Percentiles rank a stretch among this genome's conserved stretches.
Evolutionary conservation across 2,888 invertebrate species (phyloP).

Genomic region (Tenthredo livida): DNA sequence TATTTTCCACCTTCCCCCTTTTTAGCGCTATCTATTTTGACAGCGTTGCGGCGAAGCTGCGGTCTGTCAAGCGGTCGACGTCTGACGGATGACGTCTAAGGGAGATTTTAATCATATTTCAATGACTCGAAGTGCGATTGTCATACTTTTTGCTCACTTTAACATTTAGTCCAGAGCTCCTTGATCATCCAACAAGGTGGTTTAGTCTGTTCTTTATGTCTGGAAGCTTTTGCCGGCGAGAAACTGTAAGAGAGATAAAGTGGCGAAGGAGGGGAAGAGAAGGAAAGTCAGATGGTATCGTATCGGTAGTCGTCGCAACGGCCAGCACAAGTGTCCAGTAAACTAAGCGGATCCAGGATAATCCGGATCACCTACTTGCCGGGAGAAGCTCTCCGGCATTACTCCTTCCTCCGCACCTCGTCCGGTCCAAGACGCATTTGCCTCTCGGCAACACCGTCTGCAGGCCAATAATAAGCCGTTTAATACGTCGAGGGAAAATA

Average conservation of each 20-base stretch:
- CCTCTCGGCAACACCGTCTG: constrained; percentile 68
- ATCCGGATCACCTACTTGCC: constrained; percentile 77
- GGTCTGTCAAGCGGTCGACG: constrained; percentile 70
- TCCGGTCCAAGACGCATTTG: constrained; percentile 72
- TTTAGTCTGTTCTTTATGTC: not conserved
- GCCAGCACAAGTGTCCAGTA: constrained; percentile 75
- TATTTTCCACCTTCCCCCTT: constrained; percentile 33
- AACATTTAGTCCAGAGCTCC: not conserved
- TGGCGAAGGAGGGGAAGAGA: constrained; percentile 8
- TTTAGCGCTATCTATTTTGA: constrained; percentile 77
- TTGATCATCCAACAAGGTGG: not conserved
- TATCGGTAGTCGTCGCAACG: constrained; percentile 72
- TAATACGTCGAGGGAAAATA: constrained; percentile 49
- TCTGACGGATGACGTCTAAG: constrained; percentile 15
- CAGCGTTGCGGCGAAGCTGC: constrained; percentile 70
- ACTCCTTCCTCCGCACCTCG: constrained; percentile 67
- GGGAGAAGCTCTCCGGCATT: constrained; percentile 63
- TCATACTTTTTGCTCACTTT: not conserved
- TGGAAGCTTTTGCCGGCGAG: not conserved
- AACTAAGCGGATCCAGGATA: constrained; percentile 77
- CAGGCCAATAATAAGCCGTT: constrained; percentile 64
- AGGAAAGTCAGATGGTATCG: constrained; percentile 49
- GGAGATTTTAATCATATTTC: constrained; percentile 26
- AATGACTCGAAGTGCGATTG: not conserved
- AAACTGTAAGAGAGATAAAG: constrained; percentile 6